Percentiles rank a stretch among this genome's conserved stretches.
phyloP scores from a whole-genome alignment of 2,797 vertebrate species.

The Schizothorax lantsangensis region DNA sequence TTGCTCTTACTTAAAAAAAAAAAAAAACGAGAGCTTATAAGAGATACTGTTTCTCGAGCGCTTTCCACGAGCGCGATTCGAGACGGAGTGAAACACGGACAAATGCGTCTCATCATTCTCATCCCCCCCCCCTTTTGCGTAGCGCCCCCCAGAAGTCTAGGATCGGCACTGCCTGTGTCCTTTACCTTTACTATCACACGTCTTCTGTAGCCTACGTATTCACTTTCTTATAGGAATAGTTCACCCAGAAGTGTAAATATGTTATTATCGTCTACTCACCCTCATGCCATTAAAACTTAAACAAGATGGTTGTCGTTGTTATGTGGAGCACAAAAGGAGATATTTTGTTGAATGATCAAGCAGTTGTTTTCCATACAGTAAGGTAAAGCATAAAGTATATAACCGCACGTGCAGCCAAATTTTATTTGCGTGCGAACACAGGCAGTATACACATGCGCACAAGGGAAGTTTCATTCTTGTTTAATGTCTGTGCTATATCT shows the following conservation, averaged over 20 bases:
- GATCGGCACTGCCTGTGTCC: constrained; percentile 27
- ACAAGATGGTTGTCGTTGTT: not conserved
- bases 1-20: too few species aligned
- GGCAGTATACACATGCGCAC: not conserved
- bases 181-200: constrained; percentile 12
- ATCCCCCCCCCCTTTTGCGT: too few species aligned
- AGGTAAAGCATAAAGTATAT: not conserved
- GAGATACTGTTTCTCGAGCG: too few species aligned
- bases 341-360: not conserved
- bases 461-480: not conserved
- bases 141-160: too few species aligned
- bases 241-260: not conserved
- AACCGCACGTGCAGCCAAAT: not conserved
- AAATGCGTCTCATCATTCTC: too few species aligned
- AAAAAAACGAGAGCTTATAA: too few species aligned
- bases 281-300: not conserved
- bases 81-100: too few species aligned
- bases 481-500: not conserved
- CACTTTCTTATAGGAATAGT: constrained; percentile 19
- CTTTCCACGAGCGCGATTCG: too few species aligned
- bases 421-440: not conserved
- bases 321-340: not conserved
- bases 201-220: constrained; percentile 24
- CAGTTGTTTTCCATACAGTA: not conserved
- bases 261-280: not conserved